phyloP scores from a whole-genome alignment of 1,140 invertebrate genomes.

The Harpegnathos saltator region DNA sequence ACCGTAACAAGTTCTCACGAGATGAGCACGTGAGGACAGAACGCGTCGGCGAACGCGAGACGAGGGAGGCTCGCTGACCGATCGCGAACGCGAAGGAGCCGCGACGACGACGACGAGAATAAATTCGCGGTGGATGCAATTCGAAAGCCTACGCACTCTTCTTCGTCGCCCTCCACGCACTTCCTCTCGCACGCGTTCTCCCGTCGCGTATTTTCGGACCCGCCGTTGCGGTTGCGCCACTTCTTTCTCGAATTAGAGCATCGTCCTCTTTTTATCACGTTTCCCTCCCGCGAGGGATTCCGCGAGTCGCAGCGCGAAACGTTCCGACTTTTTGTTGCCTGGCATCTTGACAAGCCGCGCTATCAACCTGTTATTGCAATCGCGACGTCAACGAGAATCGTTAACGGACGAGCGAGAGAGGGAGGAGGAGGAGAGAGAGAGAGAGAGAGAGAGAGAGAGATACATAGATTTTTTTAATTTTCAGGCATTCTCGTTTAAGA shows the following conservation, averaged over 20 bases:
- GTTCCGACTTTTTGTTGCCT: no score
- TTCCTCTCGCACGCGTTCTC: slow-evolving; percentile 44
- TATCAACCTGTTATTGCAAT: no score
- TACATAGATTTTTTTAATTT: no score
- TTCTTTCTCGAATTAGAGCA: slow-evolving; percentile 63
- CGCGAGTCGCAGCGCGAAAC: background rate
- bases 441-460: no score
- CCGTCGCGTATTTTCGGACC: slow-evolving; percentile 56
- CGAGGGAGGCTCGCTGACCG: no score
- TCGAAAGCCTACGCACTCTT: slow-evolving; percentile 33
- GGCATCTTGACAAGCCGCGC: no score
- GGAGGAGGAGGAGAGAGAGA: no score
- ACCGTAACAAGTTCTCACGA: slow-evolving; percentile 20
- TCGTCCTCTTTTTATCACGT: slow-evolving; percentile 18
- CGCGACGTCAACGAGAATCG: no score
- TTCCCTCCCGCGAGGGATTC: background rate
- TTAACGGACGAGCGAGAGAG: no score
- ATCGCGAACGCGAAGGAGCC: slow-evolving; percentile 16
- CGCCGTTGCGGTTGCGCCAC: slow-evolving; percentile 32
- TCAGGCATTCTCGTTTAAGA: no score
- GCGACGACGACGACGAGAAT: slow-evolving; percentile 39
- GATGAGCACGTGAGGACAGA: slow-evolving; percentile 6
- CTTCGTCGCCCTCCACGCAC: slow-evolving; percentile 36
- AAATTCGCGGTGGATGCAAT: slow-evolving; percentile 48
- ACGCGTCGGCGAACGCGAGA: background rate